Evolutionary conservation across 2,113 vertebrate species (phyloP), one percentile per base, ranked within the genome.

Genomic region (Rhagologus leucostigma): DNA sequence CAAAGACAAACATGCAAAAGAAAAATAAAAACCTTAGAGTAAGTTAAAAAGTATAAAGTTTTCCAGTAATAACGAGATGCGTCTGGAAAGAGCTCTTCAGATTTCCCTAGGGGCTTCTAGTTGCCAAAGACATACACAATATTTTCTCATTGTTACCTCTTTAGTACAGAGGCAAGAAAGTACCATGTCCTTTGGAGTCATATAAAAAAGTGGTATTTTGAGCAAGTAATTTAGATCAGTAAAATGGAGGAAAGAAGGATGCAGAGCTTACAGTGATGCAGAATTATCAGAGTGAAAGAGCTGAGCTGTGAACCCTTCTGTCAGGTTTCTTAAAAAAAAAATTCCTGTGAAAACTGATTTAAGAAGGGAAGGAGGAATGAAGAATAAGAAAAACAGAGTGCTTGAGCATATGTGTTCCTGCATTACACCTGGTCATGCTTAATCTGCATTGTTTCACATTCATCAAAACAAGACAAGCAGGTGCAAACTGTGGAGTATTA

Each of bases 61-160:
- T 97, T 77, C 53, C 37, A 83, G 70, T 87, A 84, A 82, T 96
- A 98, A 98, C 68, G 57, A 98, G 96, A 96, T 87, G 79, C 63
- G 95, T 95, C 94, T 96, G 86, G 82, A 97, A 97, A 95, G n/a
- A 90, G 73, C 63, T 96, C 65, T 95, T 97, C 82, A 93, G 90
- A 97, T 97, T 97, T 97, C 97, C 97, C 96, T 57, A 62, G 96
- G 87, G 97, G 71, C 65, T 96, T 97, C 81, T 94, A 89, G 92
- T 96, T 97, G 96, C 88, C 95, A 95, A 94, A 98, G 94, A 96
- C 80, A 97, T 79, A 90, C 86, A 92, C 88, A 97, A 96, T 97
- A 98, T 98, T 98, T 98, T 97, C 97, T 98, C 94, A 97, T 98
- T 98, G 98, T 98, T 98, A 97, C 70, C 81, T 97, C 92, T 95